Conservation (phyloP, 2,888 invertebrate genomes). For the Tenthredo scrophulariae region DNA sequence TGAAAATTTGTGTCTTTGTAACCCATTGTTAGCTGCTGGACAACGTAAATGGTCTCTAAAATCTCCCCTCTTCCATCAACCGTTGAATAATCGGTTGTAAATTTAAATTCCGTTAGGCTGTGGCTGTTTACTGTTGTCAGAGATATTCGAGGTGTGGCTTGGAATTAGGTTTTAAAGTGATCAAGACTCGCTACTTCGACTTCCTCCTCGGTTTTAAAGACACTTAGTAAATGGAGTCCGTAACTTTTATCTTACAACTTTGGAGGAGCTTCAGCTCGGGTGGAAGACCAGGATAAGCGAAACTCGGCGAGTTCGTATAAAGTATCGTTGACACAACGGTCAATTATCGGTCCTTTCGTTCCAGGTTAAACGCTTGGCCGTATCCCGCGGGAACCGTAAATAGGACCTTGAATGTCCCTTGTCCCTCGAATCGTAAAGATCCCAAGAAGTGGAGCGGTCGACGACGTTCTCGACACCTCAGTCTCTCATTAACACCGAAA, state of each 20-base stretch:
- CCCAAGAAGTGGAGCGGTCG: constrained; percentile 59
- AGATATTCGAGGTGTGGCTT: constrained; percentile 17
- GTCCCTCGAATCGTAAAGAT: constrained; percentile 54
- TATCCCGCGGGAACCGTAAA: constrained; percentile 13
- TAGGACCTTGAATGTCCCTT: background rate
- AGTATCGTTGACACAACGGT: constrained; percentile 46
- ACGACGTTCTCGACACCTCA: constrained; percentile 71
- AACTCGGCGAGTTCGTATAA: constrained; percentile 11
- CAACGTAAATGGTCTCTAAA: constrained; percentile 27
- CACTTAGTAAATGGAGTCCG: constrained; percentile 24
- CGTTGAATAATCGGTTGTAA: constrained; percentile 12
- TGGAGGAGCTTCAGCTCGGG: constrained; percentile 1
- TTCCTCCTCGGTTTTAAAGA: background rate
- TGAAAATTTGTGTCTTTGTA: constrained; percentile 22
- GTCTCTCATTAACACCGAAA: constrained; percentile 74
- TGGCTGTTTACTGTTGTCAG: background rate
- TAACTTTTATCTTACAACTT: constrained; percentile 26
- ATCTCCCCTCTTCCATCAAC: background rate
- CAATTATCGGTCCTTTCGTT: constrained; percentile 62
- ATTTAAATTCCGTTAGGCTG: constrained; percentile 23
- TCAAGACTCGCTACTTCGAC: constrained; percentile 28
- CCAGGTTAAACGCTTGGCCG: constrained; percentile 55
- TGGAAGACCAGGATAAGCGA: background rate
- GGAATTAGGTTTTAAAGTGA: constrained; percentile 25
- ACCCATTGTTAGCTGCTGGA: constrained; percentile 7